Percentiles rank a stretch among this genome's conserved stretches.
Evolutionary conservation across 2,113 vertebrate genomes (phyloP).

Genomic region (Oplegnathus fasciatus): DNA sequence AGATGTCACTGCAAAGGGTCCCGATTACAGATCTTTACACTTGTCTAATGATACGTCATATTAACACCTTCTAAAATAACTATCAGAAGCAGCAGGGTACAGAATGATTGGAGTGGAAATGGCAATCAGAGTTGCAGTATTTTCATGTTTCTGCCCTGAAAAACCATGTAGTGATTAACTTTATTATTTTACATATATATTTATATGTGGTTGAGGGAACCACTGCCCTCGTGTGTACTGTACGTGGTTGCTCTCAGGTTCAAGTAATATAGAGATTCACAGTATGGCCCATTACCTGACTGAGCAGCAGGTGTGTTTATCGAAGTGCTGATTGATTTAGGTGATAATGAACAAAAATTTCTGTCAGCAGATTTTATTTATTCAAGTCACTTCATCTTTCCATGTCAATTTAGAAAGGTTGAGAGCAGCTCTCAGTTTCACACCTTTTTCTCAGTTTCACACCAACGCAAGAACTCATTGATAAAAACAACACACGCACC

Average conservation of each 20-base stretch:
- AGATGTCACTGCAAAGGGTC: too few relatives aligned
- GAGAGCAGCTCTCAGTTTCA: constrained; percentile 5
- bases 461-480: background rate
- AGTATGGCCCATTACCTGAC: background rate
- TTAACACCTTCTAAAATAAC: background rate
- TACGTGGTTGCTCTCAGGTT: background rate
- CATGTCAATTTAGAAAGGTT: constrained; percentile 1
- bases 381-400: background rate
- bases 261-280: background rate
- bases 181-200: too few relatives aligned
- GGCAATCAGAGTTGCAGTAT: background rate
- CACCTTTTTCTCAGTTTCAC: too few relatives aligned
- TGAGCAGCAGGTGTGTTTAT: background rate
- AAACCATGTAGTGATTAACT: background rate
- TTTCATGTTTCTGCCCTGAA: background rate
- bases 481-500: background rate
- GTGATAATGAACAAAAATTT: constrained; percentile 6
- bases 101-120: background rate
- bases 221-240: background rate
- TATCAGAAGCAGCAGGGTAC: background rate
- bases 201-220: background rate
- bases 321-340: background rate
- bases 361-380: background rate
- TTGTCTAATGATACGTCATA: background rate
- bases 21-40: background rate